Conservation (phyloP, 2,113 vertebrate genomes). For the Siniperca knerii region DNA sequence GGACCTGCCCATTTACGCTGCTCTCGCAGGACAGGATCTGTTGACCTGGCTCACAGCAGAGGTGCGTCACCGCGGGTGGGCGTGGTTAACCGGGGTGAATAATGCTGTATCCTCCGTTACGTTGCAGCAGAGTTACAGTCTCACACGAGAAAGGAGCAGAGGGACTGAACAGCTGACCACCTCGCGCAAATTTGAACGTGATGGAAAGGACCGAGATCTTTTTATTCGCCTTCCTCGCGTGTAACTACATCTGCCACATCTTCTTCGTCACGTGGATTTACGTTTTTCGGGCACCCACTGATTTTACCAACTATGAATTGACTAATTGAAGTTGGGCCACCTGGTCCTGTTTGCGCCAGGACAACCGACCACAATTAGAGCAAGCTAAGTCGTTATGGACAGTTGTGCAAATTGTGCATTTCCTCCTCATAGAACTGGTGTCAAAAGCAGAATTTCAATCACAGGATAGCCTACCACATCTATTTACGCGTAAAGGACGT, state of each 20-base stretch:
- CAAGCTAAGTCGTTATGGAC: slow-evolving; percentile 59
- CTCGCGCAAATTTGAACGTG: background rate
- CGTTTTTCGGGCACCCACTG: background rate
- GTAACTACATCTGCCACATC: slow-evolving; percentile 52
- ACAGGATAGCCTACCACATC: slow-evolving; percentile 1
- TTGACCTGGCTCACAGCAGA: slow-evolving; percentile 47
- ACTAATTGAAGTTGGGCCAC: slow-evolving; percentile 69
- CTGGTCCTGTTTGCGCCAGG: slow-evolving; percentile 63
- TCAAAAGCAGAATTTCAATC: slow-evolving; percentile 35
- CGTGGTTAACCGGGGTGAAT: slow-evolving; percentile 55
- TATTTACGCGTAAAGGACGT: slow-evolving; percentile 59
- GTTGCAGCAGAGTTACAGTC: slow-evolving; percentile 62
- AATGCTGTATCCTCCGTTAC: slow-evolving; percentile 39
- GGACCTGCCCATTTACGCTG: background rate
- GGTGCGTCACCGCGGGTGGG: slow-evolving; percentile 74
- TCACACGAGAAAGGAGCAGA: slow-evolving; percentile 24
- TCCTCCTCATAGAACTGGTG: slow-evolving; percentile 44
- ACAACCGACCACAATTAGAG: slow-evolving; percentile 35
- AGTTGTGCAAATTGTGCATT: slow-evolving; percentile 50
- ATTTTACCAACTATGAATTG: slow-evolving; percentile 64
- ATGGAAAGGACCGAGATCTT: slow-evolving; percentile 60
- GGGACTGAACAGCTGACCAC: slow-evolving; percentile 4
- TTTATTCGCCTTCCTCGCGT: slow-evolving; percentile 6
- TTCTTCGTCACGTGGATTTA: slow-evolving; percentile 36
- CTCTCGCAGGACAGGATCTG: background rate